Percentiles rank a stretch among this genome's conserved stretches.
Conservation (phyloP, 2,113 vertebrate genomes). For the Notechis scutatus region DNA sequence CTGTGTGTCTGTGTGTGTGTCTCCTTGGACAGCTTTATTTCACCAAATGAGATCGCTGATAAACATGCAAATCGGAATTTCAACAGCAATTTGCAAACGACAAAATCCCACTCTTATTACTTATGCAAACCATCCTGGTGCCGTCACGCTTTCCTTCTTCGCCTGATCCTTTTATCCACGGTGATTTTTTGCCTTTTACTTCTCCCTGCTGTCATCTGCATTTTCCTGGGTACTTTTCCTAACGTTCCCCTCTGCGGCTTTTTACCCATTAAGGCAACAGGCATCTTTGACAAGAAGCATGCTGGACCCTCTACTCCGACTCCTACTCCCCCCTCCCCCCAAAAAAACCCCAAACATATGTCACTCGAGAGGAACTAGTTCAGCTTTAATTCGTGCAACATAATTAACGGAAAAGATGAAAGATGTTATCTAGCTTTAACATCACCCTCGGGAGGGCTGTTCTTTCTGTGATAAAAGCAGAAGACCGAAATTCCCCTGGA, state of each 20-base stretch:
- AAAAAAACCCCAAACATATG: slow-evolving; percentile 11
- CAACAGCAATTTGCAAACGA: slow-evolving; percentile 62
- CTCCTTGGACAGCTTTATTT: slow-evolving; percentile 60
- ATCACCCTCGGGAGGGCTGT: slow-evolving; percentile 27
- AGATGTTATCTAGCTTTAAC: slow-evolving; percentile 48
- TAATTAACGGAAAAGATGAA: slow-evolving; percentile 36
- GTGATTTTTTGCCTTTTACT: slow-evolving; percentile 54
- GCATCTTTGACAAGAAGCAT: slow-evolving; percentile 31
- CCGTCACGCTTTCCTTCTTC: slow-evolving; percentile 58
- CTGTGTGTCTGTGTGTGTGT: background rate
- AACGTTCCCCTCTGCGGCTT: slow-evolving; percentile 37
- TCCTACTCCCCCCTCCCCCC: background rate
- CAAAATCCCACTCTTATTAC: slow-evolving; percentile 56
- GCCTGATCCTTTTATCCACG: slow-evolving; percentile 61
- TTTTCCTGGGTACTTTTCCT: slow-evolving; percentile 58
- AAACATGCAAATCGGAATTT: slow-evolving; percentile 66
- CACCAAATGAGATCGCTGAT: slow-evolving; percentile 61
- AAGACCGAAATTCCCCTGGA: slow-evolving; percentile 15
- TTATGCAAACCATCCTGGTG: slow-evolving; percentile 56
- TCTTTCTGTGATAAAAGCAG: slow-evolving; percentile 33
- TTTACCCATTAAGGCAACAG: slow-evolving; percentile 49
- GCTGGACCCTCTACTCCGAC: background rate
- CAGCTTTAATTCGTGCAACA: slow-evolving; percentile 36
- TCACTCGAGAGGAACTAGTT: slow-evolving; percentile 29
- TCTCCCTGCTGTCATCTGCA: slow-evolving; percentile 55